These are phyloP conservation scores for Physella acuta DNA, from an alignment of 1,140 invertebrate species.

Conservation along the genomic window DNA sequence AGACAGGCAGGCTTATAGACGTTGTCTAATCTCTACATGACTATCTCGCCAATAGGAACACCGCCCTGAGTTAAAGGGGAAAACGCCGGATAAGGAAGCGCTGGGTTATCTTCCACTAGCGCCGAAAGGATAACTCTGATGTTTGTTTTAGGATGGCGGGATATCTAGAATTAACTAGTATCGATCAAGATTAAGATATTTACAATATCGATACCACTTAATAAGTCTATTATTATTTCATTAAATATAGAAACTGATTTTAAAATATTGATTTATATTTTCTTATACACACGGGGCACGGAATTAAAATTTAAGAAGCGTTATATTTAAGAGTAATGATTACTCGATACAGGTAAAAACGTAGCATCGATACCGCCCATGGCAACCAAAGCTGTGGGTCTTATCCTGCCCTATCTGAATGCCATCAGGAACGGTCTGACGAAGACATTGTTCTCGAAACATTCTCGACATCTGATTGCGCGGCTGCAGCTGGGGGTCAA, in stretches of 20 bases:
- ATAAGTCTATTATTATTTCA: too few species aligned
- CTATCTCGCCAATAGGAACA: not conserved
- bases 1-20: not conserved
- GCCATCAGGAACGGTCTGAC: not conserved
- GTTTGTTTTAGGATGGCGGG: not conserved
- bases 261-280: not conserved
- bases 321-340: not conserved
- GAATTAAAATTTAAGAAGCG: not conserved
- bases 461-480: too few species aligned
- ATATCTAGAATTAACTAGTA: not conserved
- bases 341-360: not conserved
- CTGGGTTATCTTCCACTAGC: not conserved
- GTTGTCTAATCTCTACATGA: not conserved
- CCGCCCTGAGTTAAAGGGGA: not conserved
- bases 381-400: not conserved
- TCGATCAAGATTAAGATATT: too few species aligned
- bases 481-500: too few species aligned
- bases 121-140: not conserved
- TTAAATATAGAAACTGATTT: not conserved
- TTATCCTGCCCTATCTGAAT: not conserved
- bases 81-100: not conserved
- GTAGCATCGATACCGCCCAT: not conserved
- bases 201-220: too few species aligned
- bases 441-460: not conserved
- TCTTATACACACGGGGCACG: not conserved